Percentiles rank a stretch among this genome's conserved stretches.
These are phyloP conservation scores for Osmerus eperlanus DNA, from an alignment of 2,113 vertebrate genomes.

Conservation along the genomic window DNA sequence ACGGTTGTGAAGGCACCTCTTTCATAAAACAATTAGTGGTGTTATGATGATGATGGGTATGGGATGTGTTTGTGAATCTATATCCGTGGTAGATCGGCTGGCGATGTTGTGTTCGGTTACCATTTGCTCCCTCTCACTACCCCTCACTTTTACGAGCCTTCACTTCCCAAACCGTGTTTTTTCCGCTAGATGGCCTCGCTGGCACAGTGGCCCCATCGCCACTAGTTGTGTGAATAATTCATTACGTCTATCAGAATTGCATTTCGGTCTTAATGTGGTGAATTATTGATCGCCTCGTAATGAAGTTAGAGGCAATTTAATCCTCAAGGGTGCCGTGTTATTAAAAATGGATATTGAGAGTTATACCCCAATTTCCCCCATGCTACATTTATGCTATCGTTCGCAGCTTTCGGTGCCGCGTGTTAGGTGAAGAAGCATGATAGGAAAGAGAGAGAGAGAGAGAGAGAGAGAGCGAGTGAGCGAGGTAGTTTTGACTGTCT, in stretches of 20 bases:
- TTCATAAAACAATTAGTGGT: too few species aligned
- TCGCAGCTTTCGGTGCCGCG: conserved; percentile 43
- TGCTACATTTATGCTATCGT: conserved; percentile 36
- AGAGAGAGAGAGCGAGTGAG: conserved; percentile 4
- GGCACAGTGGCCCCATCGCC: conserved; percentile 31
- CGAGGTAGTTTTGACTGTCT: conserved; percentile 4
- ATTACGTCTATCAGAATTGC: conserved; percentile 52
- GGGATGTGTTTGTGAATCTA: too few species aligned
- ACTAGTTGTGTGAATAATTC: conserved; percentile 63
- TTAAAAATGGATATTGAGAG: conserved; percentile 62
- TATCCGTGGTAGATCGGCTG: too few species aligned
- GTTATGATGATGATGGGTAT: too few species aligned
- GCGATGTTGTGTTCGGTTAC: too few species aligned
- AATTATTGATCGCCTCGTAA: conserved; percentile 66
- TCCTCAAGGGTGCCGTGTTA: conserved; percentile 35
- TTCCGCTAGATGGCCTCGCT: conserved; percentile 16
- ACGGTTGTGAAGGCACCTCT: too few species aligned
- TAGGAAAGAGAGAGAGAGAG: conserved; percentile 15
- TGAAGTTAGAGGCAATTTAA: conserved; percentile 57
- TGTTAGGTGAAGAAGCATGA: conserved; percentile 47
- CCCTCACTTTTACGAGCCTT: background rate
- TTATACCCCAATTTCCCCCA: conserved; percentile 45
- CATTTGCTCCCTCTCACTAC: too few species aligned
- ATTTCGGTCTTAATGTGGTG: conserved; percentile 57
- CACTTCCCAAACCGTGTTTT: background rate